Conservation (phyloP, 2,888 invertebrate species). For the Lamellibrachia satsuma region DNA sequence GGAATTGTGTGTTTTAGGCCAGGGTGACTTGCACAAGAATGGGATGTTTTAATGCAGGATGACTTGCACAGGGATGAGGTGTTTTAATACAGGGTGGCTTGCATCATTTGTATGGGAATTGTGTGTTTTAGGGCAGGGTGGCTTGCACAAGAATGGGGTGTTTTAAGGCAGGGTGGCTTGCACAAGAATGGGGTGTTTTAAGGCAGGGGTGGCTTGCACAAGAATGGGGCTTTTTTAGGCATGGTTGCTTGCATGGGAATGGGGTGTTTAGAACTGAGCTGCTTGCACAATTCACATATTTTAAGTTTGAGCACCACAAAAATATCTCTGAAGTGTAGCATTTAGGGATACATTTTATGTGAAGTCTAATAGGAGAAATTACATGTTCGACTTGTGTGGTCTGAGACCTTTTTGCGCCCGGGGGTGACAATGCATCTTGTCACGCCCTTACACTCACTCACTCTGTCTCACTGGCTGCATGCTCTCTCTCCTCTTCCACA, state of each 20-base stretch:
- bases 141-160: too few relatives aligned
- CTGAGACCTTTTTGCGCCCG: not conserved
- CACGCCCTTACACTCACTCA: not conserved
- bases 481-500: constrained; percentile 17
- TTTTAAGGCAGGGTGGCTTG: too few relatives aligned
- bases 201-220: not conserved
- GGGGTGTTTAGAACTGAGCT: not conserved
- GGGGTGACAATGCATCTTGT: not conserved
- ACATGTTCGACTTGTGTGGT: not conserved
- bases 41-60: too few relatives aligned
- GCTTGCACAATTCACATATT: not conserved
- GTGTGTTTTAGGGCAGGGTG: too few relatives aligned
- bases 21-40: too few relatives aligned
- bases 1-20: too few relatives aligned
- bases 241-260: not conserved
- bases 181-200: too few relatives aligned
- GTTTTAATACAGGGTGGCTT: too few relatives aligned
- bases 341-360: not conserved
- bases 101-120: too few relatives aligned
- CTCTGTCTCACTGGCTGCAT: not conserved
- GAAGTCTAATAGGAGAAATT: not conserved
- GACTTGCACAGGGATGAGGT: too few relatives aligned
- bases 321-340: not conserved
- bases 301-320: not conserved
- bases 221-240: not conserved